A percentile compares a stretch with the other conserved stretches of the same genome.
Evolutionary conservation across 2,113 vertebrate species (phyloP).

Genomic region (Xenopus laevis): DNA sequence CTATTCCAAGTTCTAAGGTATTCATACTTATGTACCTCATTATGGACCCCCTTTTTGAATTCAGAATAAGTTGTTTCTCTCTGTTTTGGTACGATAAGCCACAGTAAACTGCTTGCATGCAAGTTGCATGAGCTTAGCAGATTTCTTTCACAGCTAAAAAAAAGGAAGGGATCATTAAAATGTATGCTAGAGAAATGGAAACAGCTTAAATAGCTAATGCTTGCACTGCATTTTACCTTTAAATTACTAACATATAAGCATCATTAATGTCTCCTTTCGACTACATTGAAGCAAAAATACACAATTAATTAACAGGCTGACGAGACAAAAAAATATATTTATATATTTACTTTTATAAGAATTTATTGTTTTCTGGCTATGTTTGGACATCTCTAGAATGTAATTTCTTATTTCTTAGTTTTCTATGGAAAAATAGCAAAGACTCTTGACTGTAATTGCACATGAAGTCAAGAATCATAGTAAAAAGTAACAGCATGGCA

Average conservation of each 20-base stretch:
- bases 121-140: slow-evolving; percentile 41
- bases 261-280: slow-evolving; percentile 26
- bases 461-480: not conserved
- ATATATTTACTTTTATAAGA: not conserved
- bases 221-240: slow-evolving; percentile 28
- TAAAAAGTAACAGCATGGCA: slow-evolving; percentile 7
- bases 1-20: slow-evolving; percentile 29
- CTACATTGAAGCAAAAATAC: slow-evolving; percentile 5
- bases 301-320: slow-evolving; percentile 21
- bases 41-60: slow-evolving; percentile 24
- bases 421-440: not conserved
- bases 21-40: slow-evolving; percentile 35
- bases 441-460: slow-evolving; percentile 5
- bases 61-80: slow-evolving; percentile 37
- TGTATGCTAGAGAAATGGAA: slow-evolving; percentile 33
- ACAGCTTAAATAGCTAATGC: slow-evolving; percentile 28
- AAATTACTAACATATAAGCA: slow-evolving; percentile 21
- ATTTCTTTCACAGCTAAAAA: slow-evolving; percentile 29
- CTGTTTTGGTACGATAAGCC: slow-evolving; percentile 40
- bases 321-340: not conserved
- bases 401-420: slow-evolving; percentile 1
- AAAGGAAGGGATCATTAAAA: slow-evolving; percentile 42
- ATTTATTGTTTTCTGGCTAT: not conserved
- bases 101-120: slow-evolving; percentile 40
- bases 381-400: not conserved